Percentiles rank a stretch among this genome's conserved stretches.
Conservation (phyloP, 2,888 invertebrate genomes). For the Eustalomyia histrio region DNA sequence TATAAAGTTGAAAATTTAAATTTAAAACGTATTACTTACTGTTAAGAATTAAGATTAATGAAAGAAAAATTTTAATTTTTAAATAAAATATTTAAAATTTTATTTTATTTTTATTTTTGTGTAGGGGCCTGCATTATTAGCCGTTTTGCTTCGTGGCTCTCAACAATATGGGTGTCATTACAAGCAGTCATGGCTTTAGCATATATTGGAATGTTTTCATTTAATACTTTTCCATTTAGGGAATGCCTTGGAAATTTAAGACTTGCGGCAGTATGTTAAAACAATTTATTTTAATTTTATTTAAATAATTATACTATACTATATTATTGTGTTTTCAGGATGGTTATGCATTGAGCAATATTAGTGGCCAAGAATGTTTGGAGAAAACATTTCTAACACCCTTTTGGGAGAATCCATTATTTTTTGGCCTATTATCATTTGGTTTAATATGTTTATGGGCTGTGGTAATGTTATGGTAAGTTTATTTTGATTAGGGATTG, state of each 20-base stretch:
- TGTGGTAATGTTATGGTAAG: constrained; percentile 78
- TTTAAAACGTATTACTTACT: too few species aligned
- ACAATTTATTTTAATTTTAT: not conserved
- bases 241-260: constrained; percentile 77
- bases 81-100: too few species aligned
- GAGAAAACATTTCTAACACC: constrained; percentile 78
- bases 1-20: too few species aligned
- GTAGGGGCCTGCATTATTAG: constrained; percentile 79
- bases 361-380: constrained; percentile 77
- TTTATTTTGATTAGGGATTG: constrained; percentile 9
- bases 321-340: constrained; percentile 67
- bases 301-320: not conserved
- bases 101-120: not conserved
- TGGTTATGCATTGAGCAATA: constrained; percentile 74
- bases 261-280: constrained; percentile 73
- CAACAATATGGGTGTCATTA: constrained; percentile 78
- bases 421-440: constrained; percentile 77
- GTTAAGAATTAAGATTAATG: too few species aligned
- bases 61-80: too few species aligned
- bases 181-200: constrained; percentile 78
- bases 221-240: constrained; percentile 77
- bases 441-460: constrained; percentile 78
- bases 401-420: constrained; percentile 79
- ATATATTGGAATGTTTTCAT: constrained; percentile 78
- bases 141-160: constrained; percentile 79